Conservation (phyloP, 1,140 invertebrate genomes). For the Drosophila leontia region DNA sequence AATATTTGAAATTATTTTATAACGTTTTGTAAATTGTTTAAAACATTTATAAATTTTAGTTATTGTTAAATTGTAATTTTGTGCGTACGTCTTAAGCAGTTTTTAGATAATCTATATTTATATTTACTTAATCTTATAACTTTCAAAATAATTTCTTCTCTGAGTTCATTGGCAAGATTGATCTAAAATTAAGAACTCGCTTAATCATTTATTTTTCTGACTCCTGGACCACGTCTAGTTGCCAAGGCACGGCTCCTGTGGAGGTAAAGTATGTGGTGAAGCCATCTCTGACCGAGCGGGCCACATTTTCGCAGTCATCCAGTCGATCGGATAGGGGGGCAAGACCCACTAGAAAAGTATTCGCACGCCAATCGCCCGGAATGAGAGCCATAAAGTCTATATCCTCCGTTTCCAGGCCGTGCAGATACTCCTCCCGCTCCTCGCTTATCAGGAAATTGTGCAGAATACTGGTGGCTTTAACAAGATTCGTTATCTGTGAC, state of each 20-base stretch:
- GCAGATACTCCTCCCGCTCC: constrained; percentile 7
- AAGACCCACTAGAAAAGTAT: not conserved
- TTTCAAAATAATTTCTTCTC: too few relatives aligned
- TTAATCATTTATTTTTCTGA: too few relatives aligned
- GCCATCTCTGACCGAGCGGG: constrained; percentile 3
- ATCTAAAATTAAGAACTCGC: too few relatives aligned
- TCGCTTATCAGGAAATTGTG: constrained; percentile 12
- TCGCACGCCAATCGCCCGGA: not conserved
- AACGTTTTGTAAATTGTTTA: too few relatives aligned
- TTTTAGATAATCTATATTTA: too few relatives aligned
- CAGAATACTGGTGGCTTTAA: not conserved
- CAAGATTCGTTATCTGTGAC: not conserved
- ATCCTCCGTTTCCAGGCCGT: not conserved
- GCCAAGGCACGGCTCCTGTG: not conserved
- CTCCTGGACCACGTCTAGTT: not conserved
- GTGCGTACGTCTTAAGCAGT: too few relatives aligned
- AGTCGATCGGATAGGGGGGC: not conserved
- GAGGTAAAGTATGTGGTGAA: constrained; percentile 5
- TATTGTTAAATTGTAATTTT: too few relatives aligned
- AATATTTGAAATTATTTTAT: too few relatives aligned
- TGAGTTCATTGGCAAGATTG: too few relatives aligned
- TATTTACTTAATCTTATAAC: too few relatives aligned
- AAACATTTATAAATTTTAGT: too few relatives aligned
- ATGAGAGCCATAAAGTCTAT: too few relatives aligned
- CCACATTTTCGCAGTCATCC: constrained; percentile 5